Evolutionary conservation across 2,113 vertebrate species (phyloP).

Genomic region (Caranx ignobilis): DNA sequence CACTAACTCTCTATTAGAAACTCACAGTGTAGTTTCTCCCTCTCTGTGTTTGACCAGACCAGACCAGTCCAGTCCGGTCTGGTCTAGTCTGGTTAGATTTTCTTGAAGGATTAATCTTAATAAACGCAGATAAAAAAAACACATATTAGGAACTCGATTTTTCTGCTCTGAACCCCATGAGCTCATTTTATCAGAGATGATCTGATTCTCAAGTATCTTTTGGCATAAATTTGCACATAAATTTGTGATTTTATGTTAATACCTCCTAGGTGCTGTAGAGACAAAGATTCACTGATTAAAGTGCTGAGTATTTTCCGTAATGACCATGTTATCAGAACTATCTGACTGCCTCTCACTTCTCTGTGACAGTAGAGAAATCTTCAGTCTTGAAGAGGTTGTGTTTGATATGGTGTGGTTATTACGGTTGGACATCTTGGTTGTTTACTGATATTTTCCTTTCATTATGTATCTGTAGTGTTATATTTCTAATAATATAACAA

Average conservation of each 20-base stretch:
- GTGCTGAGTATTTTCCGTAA: not conserved
- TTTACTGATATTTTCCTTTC: too few species aligned
- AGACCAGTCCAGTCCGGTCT: not conserved
- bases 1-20: too few species aligned
- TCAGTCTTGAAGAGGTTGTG: not conserved
- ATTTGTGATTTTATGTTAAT: slow-evolving; percentile 10
- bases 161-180: not conserved
- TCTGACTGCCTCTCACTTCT: too few species aligned
- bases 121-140: not conserved
- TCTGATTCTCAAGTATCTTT: slow-evolving; percentile 12
- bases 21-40: too few species aligned
- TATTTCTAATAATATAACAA: too few species aligned
- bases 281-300: not conserved
- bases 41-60: not conserved
- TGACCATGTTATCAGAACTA: slow-evolving; percentile 1
- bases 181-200: slow-evolving; percentile 8
- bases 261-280: not conserved
- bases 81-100: not conserved
- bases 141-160: not conserved
- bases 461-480: not conserved
- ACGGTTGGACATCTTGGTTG: not conserved
- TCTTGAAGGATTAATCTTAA: too few species aligned
- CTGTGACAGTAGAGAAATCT: too few species aligned
- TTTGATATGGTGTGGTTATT: not conserved
- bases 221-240: not conserved